Evolutionary conservation across 2,888 invertebrate genomes (phyloP).

Genomic region (Barypeithes pellucidus): DNA sequence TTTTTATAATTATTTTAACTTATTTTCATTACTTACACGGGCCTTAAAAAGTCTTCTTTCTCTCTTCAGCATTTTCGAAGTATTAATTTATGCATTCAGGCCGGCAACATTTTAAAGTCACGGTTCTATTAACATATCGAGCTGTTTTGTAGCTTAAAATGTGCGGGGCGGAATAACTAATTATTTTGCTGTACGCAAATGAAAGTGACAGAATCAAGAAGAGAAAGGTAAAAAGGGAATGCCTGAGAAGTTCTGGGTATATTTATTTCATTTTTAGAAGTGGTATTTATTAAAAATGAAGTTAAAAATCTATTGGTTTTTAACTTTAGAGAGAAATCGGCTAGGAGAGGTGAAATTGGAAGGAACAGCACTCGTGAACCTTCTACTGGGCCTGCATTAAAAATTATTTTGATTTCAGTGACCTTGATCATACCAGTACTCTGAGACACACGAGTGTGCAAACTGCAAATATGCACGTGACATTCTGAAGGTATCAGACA

Average conservation of each 20-base stretch:
- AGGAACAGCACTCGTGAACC: too few relatives aligned
- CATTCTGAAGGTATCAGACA: too few relatives aligned
- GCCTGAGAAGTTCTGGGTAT: slow-evolving; percentile 4
- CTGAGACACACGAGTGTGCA: too few relatives aligned
- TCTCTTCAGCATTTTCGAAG: not conserved
- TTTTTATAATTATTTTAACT: not conserved
- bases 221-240: slow-evolving; percentile 30
- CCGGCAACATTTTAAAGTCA: slow-evolving; percentile 26
- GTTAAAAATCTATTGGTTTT: too few relatives aligned
- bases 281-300: too few relatives aligned
- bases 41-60: slow-evolving; percentile 12
- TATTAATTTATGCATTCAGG: slow-evolving; percentile 26
- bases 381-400: too few relatives aligned
- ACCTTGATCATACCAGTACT: too few relatives aligned
- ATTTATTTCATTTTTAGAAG: too few relatives aligned
- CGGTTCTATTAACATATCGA: slow-evolving; percentile 22
- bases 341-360: too few relatives aligned
- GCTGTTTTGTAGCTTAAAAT: slow-evolving; percentile 25
- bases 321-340: too few relatives aligned
- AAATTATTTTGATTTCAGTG: too few relatives aligned
- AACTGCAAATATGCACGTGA: too few relatives aligned
- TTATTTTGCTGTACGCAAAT: slow-evolving; percentile 38
- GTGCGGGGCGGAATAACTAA: slow-evolving; percentile 31
- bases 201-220: slow-evolving; percentile 43
- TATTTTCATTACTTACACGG: slow-evolving; percentile 10